Evolutionary conservation across 2,888 invertebrate genomes (phyloP).

Genomic region (Pogonocherus hispidulus): DNA sequence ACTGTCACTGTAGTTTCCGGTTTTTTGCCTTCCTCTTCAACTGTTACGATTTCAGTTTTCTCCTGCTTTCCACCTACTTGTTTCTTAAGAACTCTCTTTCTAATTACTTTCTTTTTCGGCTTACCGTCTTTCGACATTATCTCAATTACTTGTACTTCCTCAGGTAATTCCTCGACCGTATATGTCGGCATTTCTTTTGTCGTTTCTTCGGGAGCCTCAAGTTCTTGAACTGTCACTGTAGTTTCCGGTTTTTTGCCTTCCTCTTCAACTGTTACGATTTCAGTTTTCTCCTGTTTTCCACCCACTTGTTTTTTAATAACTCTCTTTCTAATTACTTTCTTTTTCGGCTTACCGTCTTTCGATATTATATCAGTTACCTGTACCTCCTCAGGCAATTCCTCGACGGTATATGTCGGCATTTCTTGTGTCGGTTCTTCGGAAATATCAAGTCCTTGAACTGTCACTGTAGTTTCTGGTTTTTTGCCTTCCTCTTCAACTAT

Average conservation of each 20-base stretch:
- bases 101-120: too few relatives aligned
- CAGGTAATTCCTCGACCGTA: too few relatives aligned
- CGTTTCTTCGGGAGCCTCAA: too few relatives aligned
- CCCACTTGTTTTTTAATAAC: conserved; percentile 59
- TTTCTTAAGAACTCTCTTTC: too few relatives aligned
- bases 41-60: too few relatives aligned
- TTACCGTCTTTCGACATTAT: too few relatives aligned
- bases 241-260: conserved; percentile 58
- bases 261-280: conserved; percentile 63
- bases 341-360: conserved; percentile 56
- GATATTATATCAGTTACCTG: conserved; percentile 59
- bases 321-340: conserved; percentile 60
- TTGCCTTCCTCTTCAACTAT: conserved; percentile 44
- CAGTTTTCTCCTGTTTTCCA: conserved; percentile 57
- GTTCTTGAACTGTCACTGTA: conserved; percentile 50
- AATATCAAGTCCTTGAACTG: conserved; percentile 41
- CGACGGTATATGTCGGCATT: conserved; percentile 39
- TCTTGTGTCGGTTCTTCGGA: conserved; percentile 30
- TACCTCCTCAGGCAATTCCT: conserved; percentile 57
- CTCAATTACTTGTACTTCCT: too few relatives aligned
- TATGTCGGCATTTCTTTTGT: too few relatives aligned
- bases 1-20: too few relatives aligned
- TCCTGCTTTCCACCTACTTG: too few relatives aligned
- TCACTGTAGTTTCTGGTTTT: conserved; percentile 62
- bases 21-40: too few relatives aligned